Percentiles rank a stretch among this genome's conserved stretches.
Evolutionary conservation across 2,113 vertebrate species (phyloP).

Genomic region (Pteruthius melanotis): DNA sequence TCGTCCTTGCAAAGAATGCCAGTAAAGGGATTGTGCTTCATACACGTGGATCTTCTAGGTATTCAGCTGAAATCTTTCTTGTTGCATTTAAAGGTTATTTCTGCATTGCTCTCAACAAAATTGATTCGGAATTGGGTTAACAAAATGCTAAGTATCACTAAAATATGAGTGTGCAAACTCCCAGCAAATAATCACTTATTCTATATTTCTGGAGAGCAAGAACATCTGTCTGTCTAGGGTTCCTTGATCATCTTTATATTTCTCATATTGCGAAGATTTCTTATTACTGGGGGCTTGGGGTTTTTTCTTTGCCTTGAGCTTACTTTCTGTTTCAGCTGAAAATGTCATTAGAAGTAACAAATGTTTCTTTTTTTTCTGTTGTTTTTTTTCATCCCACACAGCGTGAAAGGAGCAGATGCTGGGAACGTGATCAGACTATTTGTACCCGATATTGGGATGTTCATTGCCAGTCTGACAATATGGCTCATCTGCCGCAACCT

Average conservation of each 20-base stretch:
- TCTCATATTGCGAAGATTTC: not conserved
- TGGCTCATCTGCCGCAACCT: slow-evolving; percentile 94
- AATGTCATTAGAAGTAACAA: slow-evolving; percentile 21
- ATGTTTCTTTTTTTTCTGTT: not conserved
- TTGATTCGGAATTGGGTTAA: not conserved
- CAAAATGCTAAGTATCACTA: not conserved
- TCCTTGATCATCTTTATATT: not conserved
- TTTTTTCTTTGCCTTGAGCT: not conserved
- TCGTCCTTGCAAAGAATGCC: not conserved
- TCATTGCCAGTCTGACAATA: slow-evolving; percentile 84
- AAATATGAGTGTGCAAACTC: not conserved
- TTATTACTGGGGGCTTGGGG: accelerated
- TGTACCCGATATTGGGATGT: slow-evolving; percentile 95
- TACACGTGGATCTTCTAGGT: not conserved
- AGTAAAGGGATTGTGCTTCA: not conserved
- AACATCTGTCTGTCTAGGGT: not conserved
- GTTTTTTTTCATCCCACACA: slow-evolving; percentile 54
- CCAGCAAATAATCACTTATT: not conserved
- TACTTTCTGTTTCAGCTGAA: not conserved
- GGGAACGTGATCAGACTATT: slow-evolving; percentile 95
- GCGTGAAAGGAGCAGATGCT: slow-evolving; percentile 90
- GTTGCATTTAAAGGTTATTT: not conserved
- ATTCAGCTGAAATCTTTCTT: not conserved
- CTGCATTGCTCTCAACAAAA: not conserved
- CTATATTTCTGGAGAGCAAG: not conserved